Percentiles rank a stretch among this genome's conserved stretches.
These are phyloP conservation scores for Micrasema longulum DNA, from an alignment of 1,140 invertebrate genomes.

Conservation along the genomic window DNA sequence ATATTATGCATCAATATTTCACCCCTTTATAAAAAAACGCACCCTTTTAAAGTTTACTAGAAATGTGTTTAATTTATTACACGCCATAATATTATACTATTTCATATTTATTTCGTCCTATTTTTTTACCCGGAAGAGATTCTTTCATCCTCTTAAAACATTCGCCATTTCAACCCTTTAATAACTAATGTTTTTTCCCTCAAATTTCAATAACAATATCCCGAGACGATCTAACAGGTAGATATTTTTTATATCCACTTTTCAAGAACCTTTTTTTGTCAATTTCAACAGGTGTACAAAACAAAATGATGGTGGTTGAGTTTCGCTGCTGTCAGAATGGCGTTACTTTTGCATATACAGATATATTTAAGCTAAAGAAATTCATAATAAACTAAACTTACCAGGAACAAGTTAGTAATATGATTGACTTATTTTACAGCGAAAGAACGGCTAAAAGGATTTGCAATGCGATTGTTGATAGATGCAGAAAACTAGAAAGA, in stretches of 20 bases:
- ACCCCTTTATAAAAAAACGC: not conserved
- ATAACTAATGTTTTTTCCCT: slow-evolving; percentile 6
- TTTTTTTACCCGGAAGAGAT: slow-evolving; percentile 30
- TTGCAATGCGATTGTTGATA: too few species aligned
- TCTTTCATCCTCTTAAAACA: not conserved
- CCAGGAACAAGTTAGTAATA: too few species aligned
- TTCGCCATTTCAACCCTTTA: slow-evolving; percentile 25
- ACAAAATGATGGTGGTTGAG: too few species aligned
- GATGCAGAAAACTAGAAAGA: too few species aligned
- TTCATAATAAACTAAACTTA: too few species aligned
- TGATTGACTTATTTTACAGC: too few species aligned
- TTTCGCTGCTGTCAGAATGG: too few species aligned
- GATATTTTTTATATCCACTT: slow-evolving; percentile 1
- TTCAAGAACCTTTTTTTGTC: not conserved
- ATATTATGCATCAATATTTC: not conserved
- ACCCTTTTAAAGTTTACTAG: not conserved
- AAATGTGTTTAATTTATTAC: slow-evolving; percentile 19
- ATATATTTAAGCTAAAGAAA: too few species aligned
- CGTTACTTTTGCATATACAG: too few species aligned
- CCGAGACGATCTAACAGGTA: not conserved
- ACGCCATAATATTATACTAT: not conserved
- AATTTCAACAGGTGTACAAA: not conserved
- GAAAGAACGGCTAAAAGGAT: too few species aligned
- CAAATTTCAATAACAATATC: slow-evolving; percentile 21
- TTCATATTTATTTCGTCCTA: not conserved